Percentiles rank a stretch among this genome's conserved stretches.
Conservation (phyloP, 2,113 vertebrate genomes). For the Falcunculus frontatus region DNA sequence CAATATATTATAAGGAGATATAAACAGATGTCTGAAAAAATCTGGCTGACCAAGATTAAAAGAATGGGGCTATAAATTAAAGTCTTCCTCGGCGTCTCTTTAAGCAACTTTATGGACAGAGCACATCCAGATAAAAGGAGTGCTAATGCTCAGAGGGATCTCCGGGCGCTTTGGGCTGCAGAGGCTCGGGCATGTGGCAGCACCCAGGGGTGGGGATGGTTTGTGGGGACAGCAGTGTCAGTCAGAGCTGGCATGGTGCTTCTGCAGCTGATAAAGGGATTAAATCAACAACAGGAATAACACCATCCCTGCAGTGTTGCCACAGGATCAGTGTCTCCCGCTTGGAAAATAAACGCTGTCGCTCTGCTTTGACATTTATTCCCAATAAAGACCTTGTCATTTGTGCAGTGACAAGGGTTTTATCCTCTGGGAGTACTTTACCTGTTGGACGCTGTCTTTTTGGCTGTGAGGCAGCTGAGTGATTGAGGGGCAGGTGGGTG, state of each 20-base stretch:
- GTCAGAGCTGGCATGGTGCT: neutral
- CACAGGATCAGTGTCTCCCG: neutral
- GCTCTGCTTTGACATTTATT: constrained; percentile 44
- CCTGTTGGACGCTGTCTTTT: neutral
- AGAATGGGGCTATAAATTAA: constrained; percentile 67
- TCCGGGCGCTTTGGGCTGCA: neutral
- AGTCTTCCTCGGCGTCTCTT: neutral
- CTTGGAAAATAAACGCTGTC: neutral
- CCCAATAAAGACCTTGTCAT: neutral
- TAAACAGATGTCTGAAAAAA: constrained; percentile 64
- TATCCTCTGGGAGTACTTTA: neutral
- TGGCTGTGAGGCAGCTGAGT: neutral
- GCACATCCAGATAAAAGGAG: neutral
- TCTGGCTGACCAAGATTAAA: constrained; percentile 72
- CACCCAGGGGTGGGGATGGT: fast-evolving
- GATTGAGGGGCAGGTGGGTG: neutral
- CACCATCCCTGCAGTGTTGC: neutral
- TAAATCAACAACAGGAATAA: neutral
- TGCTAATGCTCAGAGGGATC: neutral
- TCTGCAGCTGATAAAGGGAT: neutral
- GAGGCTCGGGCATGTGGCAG: neutral
- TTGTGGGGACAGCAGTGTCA: neutral
- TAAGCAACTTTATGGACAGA: neutral
- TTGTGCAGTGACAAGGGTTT: neutral
- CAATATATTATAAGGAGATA: constrained; percentile 66